Evolutionary conservation across 2,888 invertebrate genomes (phyloP), one percentile per base, ranked within the genome.

Genomic region (Hololepta plana): DNA sequence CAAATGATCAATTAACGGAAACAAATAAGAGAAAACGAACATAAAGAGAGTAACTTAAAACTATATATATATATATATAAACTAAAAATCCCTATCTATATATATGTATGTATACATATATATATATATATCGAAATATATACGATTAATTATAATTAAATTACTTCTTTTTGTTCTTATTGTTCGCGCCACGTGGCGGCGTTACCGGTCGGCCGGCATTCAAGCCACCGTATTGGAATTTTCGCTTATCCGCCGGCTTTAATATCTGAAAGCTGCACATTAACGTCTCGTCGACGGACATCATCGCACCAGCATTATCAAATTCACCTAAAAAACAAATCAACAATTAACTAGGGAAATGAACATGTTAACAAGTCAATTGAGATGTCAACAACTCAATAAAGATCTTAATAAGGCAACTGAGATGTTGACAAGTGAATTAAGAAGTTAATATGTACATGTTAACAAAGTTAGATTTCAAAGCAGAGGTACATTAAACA

Each of bases 191-290:
- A 45, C 93, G 68, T 29, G 96, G 95, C 49, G 96, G 96, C 57
- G 98, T 98, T 46, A 95, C 84, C 44, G 96, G 98, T 49, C 96
- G 73, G 47, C 90, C 90, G 50, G 90, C 77, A 59, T 84, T 90
- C 54, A 90, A 70, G 40, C 73, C 72, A 49, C 85, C 84, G 57
- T 96, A 91, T 42, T 81, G 76, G 57, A 85, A 84, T 62, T 96
- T 93, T 67, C 95, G 82, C 61, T 96, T 98, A 65, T 98, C 96
- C 33, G 96, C 96, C 50, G 98, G 98, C 66, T 85, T 85, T 51
- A 87, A 62, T 51, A 87, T 87, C 61, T 85, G 75, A 71, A 98
- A 98, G 59, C 95, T 95, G 69, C 96, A 98, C 96, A 98, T 96
- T 41, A 98, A 68, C 38, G 93, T 91, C 59, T 98, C 96, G 62